phyloP scores from a whole-genome alignment of 2,888 invertebrate genomes.

The Magallana nippona region DNA sequence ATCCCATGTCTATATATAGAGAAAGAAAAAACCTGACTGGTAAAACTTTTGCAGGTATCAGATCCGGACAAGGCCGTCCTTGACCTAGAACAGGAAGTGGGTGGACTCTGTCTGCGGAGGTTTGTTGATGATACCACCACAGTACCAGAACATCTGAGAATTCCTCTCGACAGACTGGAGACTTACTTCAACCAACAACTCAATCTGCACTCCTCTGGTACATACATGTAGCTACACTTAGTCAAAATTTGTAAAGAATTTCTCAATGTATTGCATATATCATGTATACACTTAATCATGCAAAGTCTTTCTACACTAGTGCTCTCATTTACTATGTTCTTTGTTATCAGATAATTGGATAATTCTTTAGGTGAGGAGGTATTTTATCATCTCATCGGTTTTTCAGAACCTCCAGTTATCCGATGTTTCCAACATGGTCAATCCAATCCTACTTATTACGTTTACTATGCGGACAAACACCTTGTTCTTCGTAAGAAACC shows the following conservation, averaged over 20 bases:
- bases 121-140: slow-evolving; percentile 70
- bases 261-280: too few relatives aligned
- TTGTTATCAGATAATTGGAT: too few relatives aligned
- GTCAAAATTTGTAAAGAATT: too few relatives aligned
- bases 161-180: slow-evolving; percentile 69
- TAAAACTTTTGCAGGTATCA: slow-evolving; percentile 58
- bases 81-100: slow-evolving; percentile 70
- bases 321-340: too few relatives aligned
- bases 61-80: slow-evolving; percentile 68
- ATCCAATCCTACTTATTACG: slow-evolving; percentile 81
- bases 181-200: slow-evolving; percentile 70
- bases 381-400: slow-evolving; percentile 29
- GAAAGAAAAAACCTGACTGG: neutral
- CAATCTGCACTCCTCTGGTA: slow-evolving; percentile 70
- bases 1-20: too few relatives aligned
- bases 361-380: neutral
- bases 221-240: neutral
- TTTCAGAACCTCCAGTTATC: slow-evolving; percentile 66
- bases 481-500: slow-evolving; percentile 81
- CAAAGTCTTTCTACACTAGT: too few relatives aligned
- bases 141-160: slow-evolving; percentile 71
- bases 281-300: too few relatives aligned
- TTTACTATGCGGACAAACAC: slow-evolving; percentile 75
- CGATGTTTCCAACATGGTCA: slow-evolving; percentile 79
- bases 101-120: slow-evolving; percentile 64